Percentiles rank a stretch among this genome's conserved stretches.
phyloP scores from a whole-genome alignment of 2,113 vertebrate genomes.

The Australoheros scitulus region DNA sequence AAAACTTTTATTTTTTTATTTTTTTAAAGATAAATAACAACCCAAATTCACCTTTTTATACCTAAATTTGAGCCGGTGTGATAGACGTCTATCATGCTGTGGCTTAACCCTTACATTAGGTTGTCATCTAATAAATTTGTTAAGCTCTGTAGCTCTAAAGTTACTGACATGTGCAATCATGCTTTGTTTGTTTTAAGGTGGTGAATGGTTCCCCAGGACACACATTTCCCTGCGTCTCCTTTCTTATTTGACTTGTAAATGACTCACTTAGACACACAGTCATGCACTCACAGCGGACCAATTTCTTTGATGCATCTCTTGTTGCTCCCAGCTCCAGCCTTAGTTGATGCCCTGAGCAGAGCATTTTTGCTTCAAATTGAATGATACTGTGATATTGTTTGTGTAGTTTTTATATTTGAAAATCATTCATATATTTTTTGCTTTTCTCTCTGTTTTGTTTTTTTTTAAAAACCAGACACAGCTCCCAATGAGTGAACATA shows the following conservation, averaged over 20 bases:
- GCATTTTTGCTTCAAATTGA: background rate
- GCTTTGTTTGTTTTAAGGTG: background rate
- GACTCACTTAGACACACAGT: background rate
- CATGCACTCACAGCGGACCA: background rate
- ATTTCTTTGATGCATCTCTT: background rate
- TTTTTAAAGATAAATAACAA: background rate
- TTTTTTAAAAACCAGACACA: too few species aligned
- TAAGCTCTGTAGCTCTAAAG: background rate
- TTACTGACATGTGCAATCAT: background rate
- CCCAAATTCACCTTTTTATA: too few species aligned
- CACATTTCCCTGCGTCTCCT: background rate
- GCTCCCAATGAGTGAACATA: background rate
- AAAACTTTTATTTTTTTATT: background rate
- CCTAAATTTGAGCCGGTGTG: too few species aligned
- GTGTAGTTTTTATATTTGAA: background rate
- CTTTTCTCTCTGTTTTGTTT: too few species aligned
- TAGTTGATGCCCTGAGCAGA: background rate
- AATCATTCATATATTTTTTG: background rate
- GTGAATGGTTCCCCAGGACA: background rate
- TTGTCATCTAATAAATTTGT: background rate
- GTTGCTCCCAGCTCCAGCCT: background rate
- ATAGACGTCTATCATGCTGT: too few species aligned
- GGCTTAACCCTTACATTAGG: background rate
- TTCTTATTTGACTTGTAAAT: constrained; percentile 14
- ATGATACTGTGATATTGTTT: background rate